phyloP scores from a whole-genome alignment of 2,888 invertebrate genomes.

The Micropterix aruncella region DNA sequence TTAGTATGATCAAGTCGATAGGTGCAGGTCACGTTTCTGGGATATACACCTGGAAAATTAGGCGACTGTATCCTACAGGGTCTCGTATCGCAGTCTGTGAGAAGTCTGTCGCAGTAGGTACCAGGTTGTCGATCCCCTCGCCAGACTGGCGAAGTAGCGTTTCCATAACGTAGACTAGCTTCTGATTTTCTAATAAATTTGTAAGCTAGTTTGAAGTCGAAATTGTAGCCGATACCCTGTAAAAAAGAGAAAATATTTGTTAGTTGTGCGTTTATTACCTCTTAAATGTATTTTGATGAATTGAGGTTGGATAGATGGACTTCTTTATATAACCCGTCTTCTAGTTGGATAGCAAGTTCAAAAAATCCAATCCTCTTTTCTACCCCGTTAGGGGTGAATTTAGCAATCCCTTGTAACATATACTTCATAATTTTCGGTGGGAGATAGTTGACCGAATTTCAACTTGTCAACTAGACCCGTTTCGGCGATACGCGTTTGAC shows the following conservation, averaged over 20 bases:
- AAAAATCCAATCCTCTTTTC: too few relatives aligned
- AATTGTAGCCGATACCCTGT: slow-evolving; percentile 63
- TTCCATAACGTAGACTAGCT: slow-evolving; percentile 64
- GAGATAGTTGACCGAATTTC: too few relatives aligned
- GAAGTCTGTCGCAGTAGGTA: slow-evolving; percentile 67
- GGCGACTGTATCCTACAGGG: slow-evolving; percentile 71
- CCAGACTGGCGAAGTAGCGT: slow-evolving; percentile 57
- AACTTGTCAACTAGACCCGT: too few relatives aligned
- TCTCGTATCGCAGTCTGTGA: slow-evolving; percentile 60
- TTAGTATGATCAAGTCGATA: slow-evolving; percentile 53
- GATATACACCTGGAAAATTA: slow-evolving; percentile 83
- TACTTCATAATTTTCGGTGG: too few relatives aligned
- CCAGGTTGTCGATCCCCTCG: slow-evolving; percentile 61
- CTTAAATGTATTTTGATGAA: background rate
- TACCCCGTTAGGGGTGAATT: too few relatives aligned
- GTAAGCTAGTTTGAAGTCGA: slow-evolving; percentile 74
- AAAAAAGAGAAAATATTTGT: slow-evolving; percentile 9
- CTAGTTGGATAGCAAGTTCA: too few relatives aligned
- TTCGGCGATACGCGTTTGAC: too few relatives aligned
- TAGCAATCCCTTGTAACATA: too few relatives aligned
- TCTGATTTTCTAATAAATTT: slow-evolving; percentile 67
- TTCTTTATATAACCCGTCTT: too few relatives aligned
- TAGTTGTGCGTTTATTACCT: background rate
- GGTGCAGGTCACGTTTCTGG: slow-evolving; percentile 72
- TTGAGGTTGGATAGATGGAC: background rate